phyloP scores from a whole-genome alignment of 2,797 vertebrate genomes.

The Holocentrus rufus region DNA sequence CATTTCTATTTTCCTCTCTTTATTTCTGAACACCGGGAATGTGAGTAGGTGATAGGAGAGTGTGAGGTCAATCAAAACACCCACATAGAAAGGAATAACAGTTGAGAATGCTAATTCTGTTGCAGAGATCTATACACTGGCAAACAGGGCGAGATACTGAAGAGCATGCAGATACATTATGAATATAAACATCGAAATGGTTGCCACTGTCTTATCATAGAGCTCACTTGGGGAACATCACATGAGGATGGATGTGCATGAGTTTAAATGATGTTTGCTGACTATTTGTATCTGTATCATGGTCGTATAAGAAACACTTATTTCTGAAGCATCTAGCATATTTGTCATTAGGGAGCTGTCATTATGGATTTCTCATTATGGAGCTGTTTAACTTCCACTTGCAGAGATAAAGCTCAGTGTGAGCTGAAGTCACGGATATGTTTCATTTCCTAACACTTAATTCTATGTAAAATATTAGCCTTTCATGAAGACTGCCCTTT shows the following conservation, averaged over 20 bases:
- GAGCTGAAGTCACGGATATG: background rate
- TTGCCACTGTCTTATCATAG: background rate
- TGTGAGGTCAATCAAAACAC: slow-evolving; percentile 4
- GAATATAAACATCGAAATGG: background rate
- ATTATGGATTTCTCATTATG: background rate
- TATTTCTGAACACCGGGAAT: slow-evolving; percentile 33
- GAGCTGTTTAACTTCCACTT: slow-evolving; percentile 1
- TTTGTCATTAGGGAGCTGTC: background rate
- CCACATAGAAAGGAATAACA: slow-evolving; percentile 27
- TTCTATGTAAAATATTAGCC: slow-evolving; percentile 8
- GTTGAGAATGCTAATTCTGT: slow-evolving; percentile 1
- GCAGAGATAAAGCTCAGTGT: background rate
- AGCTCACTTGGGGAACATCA: background rate
- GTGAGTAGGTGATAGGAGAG: slow-evolving; percentile 38
- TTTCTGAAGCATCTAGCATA: background rate
- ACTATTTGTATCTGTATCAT: background rate
- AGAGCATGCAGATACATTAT: background rate
- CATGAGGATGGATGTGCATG: no score
- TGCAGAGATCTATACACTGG: background rate
- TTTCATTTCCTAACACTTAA: slow-evolving; percentile 11
- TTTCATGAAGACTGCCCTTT: slow-evolving; percentile 3
- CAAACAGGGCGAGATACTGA: background rate
- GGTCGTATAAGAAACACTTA: no score
- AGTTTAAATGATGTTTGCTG: background rate
- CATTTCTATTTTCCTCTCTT: slow-evolving; percentile 14